phyloP scores from a whole-genome alignment of 2,797 vertebrate genomes.

The Esox masquinongy region DNA sequence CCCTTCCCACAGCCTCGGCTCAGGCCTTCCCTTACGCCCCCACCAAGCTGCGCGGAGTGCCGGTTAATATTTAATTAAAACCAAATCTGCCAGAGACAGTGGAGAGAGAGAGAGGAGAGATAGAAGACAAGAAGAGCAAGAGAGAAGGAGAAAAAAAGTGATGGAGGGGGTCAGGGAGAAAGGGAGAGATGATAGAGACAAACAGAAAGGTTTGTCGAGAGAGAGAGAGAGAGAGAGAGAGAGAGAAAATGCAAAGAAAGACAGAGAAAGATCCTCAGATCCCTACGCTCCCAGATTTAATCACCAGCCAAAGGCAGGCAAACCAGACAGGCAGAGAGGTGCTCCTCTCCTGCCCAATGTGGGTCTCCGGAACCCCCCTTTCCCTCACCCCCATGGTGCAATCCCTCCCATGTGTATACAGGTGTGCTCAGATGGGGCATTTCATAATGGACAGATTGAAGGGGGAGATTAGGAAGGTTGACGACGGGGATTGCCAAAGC shows the following conservation, averaged over 20 bases:
- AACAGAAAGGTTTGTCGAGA: slow-evolving; percentile 35
- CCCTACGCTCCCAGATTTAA: slow-evolving; percentile 71
- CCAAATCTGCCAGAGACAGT: slow-evolving; percentile 55
- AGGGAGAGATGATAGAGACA: slow-evolving; percentile 26
- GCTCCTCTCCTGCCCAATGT: slow-evolving; percentile 36
- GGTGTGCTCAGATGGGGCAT: slow-evolving; percentile 60
- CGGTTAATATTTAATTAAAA: slow-evolving; percentile 77
- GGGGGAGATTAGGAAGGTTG: slow-evolving; percentile 38
- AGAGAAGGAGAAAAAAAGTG: slow-evolving; percentile 30
- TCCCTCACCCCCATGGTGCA: slow-evolving; percentile 36
- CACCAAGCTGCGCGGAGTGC: slow-evolving; percentile 35
- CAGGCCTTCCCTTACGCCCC: slow-evolving; percentile 34
- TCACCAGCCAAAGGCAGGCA: slow-evolving; percentile 53
- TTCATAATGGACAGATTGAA: slow-evolving; percentile 33
- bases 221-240: slow-evolving; percentile 40
- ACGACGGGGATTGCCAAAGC: slow-evolving; percentile 47
- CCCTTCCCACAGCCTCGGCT: slow-evolving; percentile 39
- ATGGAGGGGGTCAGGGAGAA: slow-evolving; percentile 32
- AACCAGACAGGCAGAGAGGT: slow-evolving; percentile 52
- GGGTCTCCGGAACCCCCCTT: slow-evolving; percentile 42
- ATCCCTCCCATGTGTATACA: slow-evolving; percentile 68
- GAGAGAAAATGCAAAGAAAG: slow-evolving; percentile 46
- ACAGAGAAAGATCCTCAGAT: slow-evolving; percentile 68
- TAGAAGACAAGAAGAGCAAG: slow-evolving; percentile 30
- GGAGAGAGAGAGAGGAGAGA: slow-evolving; percentile 20